Conservation (phyloP, 2,797 vertebrate species). For the Fratercula arctica region DNA sequence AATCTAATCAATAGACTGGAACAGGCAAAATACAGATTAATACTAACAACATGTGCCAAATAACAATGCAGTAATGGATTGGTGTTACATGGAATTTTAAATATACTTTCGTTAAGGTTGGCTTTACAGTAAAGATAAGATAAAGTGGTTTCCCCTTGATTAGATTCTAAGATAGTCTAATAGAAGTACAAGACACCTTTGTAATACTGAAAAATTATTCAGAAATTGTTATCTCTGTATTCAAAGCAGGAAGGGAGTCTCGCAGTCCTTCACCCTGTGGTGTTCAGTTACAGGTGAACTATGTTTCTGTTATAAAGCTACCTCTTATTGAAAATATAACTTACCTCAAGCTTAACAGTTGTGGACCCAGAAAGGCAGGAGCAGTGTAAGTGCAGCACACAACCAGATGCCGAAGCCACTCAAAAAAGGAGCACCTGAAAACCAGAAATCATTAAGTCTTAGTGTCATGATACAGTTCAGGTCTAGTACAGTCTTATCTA, state of each 20-base stretch:
- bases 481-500: neutral
- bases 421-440: conserved; percentile 53
- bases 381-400: conserved; percentile 33
- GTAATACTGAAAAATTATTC: neutral
- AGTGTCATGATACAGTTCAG: neutral
- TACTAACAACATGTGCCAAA: neutral
- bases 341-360: neutral
- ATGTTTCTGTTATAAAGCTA: neutral
- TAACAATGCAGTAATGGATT: neutral
- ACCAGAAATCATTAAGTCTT: neutral
- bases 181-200: neutral
- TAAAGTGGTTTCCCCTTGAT: neutral
- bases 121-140: conserved; percentile 15
- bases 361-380: neutral
- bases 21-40: neutral
- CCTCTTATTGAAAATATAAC: neutral
- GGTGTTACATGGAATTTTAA: neutral
- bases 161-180: neutral
- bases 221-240: neutral
- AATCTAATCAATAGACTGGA: neutral
- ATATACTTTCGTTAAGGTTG: neutral
- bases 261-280: neutral
- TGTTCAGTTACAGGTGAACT: neutral
- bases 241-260: neutral
- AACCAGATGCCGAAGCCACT: conserved; percentile 3